Evolutionary conservation across 2,797 vertebrate genomes (phyloP).

Genomic region (Acanthiza pusilla): DNA sequence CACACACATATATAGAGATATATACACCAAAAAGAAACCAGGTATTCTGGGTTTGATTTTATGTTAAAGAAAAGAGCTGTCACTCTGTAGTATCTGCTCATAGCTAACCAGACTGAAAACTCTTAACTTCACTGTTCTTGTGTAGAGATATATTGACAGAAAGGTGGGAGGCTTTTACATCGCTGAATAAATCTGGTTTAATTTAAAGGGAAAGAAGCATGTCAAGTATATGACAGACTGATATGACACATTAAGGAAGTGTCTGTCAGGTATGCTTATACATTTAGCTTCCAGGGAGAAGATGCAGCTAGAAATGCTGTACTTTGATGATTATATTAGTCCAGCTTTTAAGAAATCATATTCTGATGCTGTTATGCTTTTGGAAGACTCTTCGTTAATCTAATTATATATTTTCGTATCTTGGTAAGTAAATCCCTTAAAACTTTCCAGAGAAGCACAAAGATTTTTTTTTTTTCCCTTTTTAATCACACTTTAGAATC

Average conservation of each 20-base stretch:
- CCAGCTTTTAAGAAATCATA: background rate
- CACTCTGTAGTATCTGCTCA: background rate
- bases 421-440: background rate
- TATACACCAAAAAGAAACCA: background rate
- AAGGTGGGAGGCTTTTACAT: background rate
- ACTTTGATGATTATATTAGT: background rate
- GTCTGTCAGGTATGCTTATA: background rate
- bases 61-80: background rate
- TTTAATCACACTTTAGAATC: background rate
- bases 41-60: background rate
- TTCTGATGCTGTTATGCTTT: background rate
- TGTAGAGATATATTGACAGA: background rate
- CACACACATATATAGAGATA: fast-evolving
- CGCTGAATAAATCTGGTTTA: fast-evolving
- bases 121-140: background rate
- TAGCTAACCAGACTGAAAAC: background rate
- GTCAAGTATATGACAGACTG: background rate
- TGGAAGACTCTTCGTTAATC: background rate
- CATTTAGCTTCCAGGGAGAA: background rate
- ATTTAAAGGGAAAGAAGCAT: background rate
- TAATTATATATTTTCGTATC: background rate
- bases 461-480: background rate
- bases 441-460: background rate
- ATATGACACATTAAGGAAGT: background rate
- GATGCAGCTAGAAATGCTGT: background rate